Conservation (phyloP, 2,113 vertebrate species). For the Kryptolebias marmoratus region DNA sequence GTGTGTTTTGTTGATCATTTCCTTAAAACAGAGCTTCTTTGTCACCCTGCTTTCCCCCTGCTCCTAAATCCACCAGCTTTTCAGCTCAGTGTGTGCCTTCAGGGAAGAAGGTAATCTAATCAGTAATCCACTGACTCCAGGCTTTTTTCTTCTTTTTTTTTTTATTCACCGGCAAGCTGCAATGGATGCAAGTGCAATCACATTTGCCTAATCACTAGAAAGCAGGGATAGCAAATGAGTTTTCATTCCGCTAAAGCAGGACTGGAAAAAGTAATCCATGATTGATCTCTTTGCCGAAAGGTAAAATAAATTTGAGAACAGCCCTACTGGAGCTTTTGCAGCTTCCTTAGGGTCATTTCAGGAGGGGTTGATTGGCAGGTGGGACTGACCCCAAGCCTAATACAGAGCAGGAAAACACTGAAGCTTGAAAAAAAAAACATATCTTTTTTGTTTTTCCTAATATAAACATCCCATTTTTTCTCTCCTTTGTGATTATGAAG, state of each 20-base stretch:
- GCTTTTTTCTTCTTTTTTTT: background rate
- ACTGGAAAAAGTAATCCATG: constrained; percentile 5
- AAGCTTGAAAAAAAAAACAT: background rate
- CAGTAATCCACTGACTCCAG: constrained; percentile 43
- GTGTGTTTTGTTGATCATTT: constrained; percentile 35
- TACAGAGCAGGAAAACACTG: background rate
- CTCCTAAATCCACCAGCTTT: constrained; percentile 44
- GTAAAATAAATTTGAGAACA: constrained; percentile 21
- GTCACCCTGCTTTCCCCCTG: constrained; percentile 32
- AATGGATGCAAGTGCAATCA: constrained; percentile 34
- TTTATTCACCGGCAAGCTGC: background rate
- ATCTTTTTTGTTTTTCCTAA: background rate
- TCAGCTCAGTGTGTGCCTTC: constrained; percentile 24
- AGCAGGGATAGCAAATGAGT: constrained; percentile 25
- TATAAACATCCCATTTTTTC: background rate
- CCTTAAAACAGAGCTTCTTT: constrained; percentile 48
- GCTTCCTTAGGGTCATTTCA: constrained; percentile 7
- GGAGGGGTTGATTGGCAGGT: background rate
- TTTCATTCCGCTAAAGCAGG: constrained; percentile 12
- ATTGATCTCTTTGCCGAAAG: constrained; percentile 8
- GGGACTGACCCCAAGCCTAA: background rate
- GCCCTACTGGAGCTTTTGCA: constrained; percentile 3
- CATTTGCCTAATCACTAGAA: constrained; percentile 48
- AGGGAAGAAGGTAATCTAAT: constrained; percentile 59
- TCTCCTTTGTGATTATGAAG: background rate